A percentile compares a stretch with the other conserved stretches of the same genome.
Evolutionary conservation across 2,113 vertebrate genomes (phyloP).

Genomic region (Jacana jacana): DNA sequence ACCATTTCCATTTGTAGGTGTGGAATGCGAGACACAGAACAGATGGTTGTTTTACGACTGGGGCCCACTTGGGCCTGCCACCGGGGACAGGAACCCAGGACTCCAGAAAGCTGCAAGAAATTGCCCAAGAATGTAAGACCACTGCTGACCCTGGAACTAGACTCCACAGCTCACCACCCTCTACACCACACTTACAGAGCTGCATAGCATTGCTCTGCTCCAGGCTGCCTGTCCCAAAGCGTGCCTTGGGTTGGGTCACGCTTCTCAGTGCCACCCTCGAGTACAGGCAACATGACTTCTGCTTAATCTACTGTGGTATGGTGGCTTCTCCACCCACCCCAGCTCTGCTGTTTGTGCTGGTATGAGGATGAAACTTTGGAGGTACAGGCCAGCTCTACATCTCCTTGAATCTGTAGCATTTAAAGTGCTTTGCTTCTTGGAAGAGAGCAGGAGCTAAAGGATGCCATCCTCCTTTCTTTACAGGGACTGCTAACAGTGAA

Average conservation of each 20-base stretch:
- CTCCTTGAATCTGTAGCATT: background rate
- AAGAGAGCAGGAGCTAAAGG: background rate
- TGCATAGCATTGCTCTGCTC: rapidly evolving
- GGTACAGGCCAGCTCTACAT: background rate
- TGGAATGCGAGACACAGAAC: background rate
- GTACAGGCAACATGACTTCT: background rate
- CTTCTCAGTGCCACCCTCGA: background rate
- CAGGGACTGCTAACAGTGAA: background rate
- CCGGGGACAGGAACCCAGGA: background rate
- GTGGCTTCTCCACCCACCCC: rapidly evolving
- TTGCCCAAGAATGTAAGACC: background rate
- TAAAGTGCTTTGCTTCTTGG: background rate
- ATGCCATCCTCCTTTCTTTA: background rate
- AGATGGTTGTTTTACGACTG: background rate
- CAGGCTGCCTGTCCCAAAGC: background rate
- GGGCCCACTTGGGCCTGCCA: too few species aligned
- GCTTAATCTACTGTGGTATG: background rate
- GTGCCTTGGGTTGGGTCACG: background rate
- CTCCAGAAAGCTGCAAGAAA: background rate
- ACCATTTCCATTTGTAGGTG: background rate
- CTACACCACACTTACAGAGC: background rate
- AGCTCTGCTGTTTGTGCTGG: background rate
- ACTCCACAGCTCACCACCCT: background rate
- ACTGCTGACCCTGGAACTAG: background rate
- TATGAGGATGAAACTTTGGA: background rate